A percentile compares a stretch with the other conserved stretches of the same genome.
phyloP scores from a whole-genome alignment of 2,797 vertebrate species.

The Phylloscopus collybita region DNA sequence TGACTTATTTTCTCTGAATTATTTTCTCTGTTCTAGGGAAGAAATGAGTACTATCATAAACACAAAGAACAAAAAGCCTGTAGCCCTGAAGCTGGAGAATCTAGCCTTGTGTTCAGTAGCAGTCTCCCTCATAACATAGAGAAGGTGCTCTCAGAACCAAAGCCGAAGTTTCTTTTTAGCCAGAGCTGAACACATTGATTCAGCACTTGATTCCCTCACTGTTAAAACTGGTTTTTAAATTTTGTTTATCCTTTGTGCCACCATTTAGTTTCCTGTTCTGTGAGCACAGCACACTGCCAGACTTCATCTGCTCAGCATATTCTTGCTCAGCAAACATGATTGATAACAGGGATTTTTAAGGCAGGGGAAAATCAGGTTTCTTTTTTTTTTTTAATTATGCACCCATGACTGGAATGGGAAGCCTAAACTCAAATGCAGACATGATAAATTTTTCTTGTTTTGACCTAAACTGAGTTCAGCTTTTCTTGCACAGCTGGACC shows the following conservation, averaged over 20 bases:
- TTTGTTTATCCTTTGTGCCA: neutral
- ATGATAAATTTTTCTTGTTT: neutral
- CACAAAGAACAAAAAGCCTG: neutral
- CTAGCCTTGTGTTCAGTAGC: neutral
- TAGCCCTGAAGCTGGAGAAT: neutral
- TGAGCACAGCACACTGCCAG: neutral
- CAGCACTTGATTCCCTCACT: accelerated
- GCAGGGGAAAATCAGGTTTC: neutral
- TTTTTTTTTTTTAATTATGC: neutral
- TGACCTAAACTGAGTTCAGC: neutral
- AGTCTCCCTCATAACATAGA: neutral
- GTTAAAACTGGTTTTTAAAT: neutral
- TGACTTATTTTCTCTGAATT: neutral
- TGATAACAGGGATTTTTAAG: neutral
- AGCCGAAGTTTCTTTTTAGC: neutral
- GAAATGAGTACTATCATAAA: neutral
- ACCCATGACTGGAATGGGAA: neutral
- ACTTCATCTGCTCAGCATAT: neutral
- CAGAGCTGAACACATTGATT: neutral
- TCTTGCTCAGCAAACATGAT: neutral
- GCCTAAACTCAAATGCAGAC: neutral
- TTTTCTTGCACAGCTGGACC: neutral
- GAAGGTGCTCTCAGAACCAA: neutral
- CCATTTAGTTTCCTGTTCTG: neutral
- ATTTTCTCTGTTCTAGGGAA: neutral